Conservation (phyloP, 2,888 invertebrate genomes). For the Helobdella robusta region DNA sequence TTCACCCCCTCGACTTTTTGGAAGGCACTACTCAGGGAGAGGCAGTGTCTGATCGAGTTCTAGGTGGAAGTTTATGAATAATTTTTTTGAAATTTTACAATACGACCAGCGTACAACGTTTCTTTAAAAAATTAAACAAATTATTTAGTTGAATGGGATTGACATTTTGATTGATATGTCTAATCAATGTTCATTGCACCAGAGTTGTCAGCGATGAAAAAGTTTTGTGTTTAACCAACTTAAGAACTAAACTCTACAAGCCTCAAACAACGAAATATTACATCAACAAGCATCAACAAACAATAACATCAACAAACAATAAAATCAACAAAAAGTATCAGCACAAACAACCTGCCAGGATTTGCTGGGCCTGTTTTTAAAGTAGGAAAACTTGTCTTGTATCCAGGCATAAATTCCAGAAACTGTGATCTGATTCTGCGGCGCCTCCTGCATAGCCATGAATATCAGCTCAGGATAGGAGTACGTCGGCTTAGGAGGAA, state of each 20-base stretch:
- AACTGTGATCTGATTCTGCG: slow-evolving; percentile 25
- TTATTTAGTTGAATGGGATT: too few species aligned
- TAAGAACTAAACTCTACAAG: too few species aligned
- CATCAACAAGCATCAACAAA: too few species aligned
- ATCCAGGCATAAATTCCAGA: slow-evolving; percentile 27
- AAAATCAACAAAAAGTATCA: too few species aligned
- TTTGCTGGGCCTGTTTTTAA: slow-evolving; percentile 17
- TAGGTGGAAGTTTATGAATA: neutral
- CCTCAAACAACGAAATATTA: too few species aligned
- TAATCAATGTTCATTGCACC: too few species aligned
- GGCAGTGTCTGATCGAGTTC: slow-evolving; percentile 27
- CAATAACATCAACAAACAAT: too few species aligned
- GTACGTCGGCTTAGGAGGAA: slow-evolving; percentile 8
- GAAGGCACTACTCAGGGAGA: slow-evolving; percentile 22
- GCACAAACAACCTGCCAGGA: slow-evolving; percentile 13
- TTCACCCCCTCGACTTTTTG: slow-evolving; percentile 4
- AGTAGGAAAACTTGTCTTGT: slow-evolving; percentile 22
- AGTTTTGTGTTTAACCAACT: too few species aligned
- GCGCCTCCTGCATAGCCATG: slow-evolving; percentile 24
- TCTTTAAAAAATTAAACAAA: too few species aligned
- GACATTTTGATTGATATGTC: too few species aligned
- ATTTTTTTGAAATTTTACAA: neutral
- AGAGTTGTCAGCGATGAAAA: too few species aligned
- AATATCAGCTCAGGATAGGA: slow-evolving; percentile 26
- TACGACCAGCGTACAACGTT: too few species aligned